Evolutionary conservation across 2,113 vertebrate species (phyloP), one percentile per base, ranked within the genome.

Genomic region (Siniperca chuatsi): DNA sequence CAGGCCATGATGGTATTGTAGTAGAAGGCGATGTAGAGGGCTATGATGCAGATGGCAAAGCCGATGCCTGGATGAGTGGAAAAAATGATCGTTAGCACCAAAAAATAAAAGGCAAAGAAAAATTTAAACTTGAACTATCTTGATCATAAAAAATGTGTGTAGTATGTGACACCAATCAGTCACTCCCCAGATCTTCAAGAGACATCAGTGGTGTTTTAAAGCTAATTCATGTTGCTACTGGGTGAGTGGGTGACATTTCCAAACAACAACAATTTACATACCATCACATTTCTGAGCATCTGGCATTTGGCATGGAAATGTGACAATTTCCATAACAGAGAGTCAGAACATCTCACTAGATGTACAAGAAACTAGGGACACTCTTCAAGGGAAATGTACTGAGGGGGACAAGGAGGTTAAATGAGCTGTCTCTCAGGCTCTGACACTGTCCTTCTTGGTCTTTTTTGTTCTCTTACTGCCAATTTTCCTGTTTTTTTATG

Each of bases 1-100:
- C 98, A 99, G 83, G 98, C 98, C 96, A 99, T 99, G 91, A 99
- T 98, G 94, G 98, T 99, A 95, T 99, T 99, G 94, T 99, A 99
- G 95, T 99, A 99, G 93, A 98, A 99, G 87, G 98, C 97, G 0
- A 99, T 92, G 29, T 99, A 99, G 66, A 99, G 96, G 66, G 97
- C 96, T 46, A 99, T 97, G 87, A 99, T 94, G 94, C 98, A 99
- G 95, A 99, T 99, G 94, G 98, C 97, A 52, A 96, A 99, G 78
- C 98, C 98, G 13, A 99, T 99, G 62, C 98, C 98, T 99, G 85
- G 1, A 66, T 4, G 66, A 46, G 50, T 48, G 37, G 12, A 79
- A 42, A 4, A n/a, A 20, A 62, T 9, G 1, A 13, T 7, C 0
- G 4, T 84, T 61, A 74, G 8, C 13, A 12, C 13, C 73, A 72